These are phyloP conservation scores for Campaea margaritaria DNA, from an alignment of 2,888 invertebrate species.

Conservation along the genomic window DNA sequence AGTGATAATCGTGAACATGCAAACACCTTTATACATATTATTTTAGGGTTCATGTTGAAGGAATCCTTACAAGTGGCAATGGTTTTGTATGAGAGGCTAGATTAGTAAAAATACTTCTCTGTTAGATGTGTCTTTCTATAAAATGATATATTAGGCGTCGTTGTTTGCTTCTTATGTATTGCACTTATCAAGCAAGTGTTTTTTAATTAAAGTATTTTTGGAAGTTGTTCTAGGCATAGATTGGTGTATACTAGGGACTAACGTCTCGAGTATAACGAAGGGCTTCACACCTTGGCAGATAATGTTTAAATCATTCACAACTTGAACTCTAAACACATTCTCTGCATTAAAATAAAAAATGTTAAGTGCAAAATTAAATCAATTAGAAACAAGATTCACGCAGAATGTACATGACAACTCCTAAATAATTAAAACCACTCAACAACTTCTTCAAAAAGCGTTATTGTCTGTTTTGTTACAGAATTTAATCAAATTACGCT, in stretches of 20 bases:
- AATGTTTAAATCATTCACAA: conserved; percentile 8
- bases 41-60: conserved; percentile 2
- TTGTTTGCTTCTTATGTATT: conserved; percentile 24
- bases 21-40: conserved; percentile 1
- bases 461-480: too few species aligned
- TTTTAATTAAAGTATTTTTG: conserved; percentile 33
- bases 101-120: conserved; percentile 27
- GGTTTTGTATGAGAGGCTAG: conserved; percentile 34
- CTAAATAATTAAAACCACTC: too few species aligned
- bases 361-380: too few species aligned
- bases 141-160: conserved; percentile 23
- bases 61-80: conserved; percentile 17
- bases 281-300: conserved; percentile 31
- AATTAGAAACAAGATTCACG: too few species aligned
- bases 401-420: too few species aligned
- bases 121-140: conserved; percentile 28
- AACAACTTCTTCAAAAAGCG: too few species aligned
- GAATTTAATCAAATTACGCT: too few species aligned
- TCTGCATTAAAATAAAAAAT: neutral
- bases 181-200: conserved; percentile 18
- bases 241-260: conserved; percentile 16
- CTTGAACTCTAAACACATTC: neutral
- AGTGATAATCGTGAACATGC: conserved; percentile 16
- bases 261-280: conserved; percentile 11
- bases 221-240: conserved; percentile 29